Evolutionary conservation across 2,888 invertebrate genomes (phyloP), one percentile per base, ranked within the genome.

Genomic region (Rotaria macrura): DNA sequence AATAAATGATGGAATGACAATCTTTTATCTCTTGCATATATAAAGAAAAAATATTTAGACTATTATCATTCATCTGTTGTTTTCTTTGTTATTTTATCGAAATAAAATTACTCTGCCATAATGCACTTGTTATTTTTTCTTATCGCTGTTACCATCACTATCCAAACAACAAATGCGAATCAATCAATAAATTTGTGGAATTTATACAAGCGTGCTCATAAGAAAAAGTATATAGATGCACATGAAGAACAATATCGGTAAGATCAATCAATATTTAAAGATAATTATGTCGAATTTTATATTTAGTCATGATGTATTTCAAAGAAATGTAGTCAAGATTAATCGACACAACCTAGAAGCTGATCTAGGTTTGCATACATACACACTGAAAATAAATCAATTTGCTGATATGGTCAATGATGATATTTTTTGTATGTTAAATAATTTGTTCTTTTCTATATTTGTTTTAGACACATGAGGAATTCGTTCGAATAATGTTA

Each of bases 361-460:
- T 12, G 89, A 89, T 85, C 85, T 88, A 2, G 89, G 89, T 10
- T 79, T 87, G 2, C 88, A 89, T 87, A 87, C 88, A 12, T 89
- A 87, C 88, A 87, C 88, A 84, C 87, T 89, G n/a, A 89, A 88
- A 23, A 87, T 89, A 84, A 89, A 89, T 87, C 87, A 89, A 85
- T 89, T 87, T 85, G 88, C 87, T 38, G 89, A 89, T 90, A 92
- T 94, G 93, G 94, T 94, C 91, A 90, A 43, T 43, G 43, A 49
- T 14, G 49, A 47, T 9, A 9, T 49, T 49, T 14, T 14, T 14
- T 49, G 5, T 14, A 14, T 14, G 10, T 49, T 49, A 49, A 4
- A 88, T 87, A 25, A 14, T 9, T 14, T 34, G 17, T 14, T 14
- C 17, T 29, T 29, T 0, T 65, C 17, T 6, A 12, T 85, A 86